phyloP scores from a whole-genome alignment of 2,888 invertebrate species.

The Platycheirus rosarum region DNA sequence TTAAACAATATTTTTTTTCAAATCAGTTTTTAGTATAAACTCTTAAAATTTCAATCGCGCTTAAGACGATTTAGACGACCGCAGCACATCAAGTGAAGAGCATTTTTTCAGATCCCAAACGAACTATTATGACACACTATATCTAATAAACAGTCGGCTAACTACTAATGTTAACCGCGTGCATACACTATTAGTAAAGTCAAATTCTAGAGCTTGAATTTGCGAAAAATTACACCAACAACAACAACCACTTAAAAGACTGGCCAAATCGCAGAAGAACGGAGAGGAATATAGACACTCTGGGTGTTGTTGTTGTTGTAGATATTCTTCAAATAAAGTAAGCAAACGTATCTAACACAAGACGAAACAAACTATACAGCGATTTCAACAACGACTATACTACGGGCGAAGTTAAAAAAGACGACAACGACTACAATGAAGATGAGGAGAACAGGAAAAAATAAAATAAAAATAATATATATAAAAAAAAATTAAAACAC shows the following conservation, averaged over 20 bases:
- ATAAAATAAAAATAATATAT: no score
- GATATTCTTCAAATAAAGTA: constrained; percentile 35
- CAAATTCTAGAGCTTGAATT: constrained; percentile 74
- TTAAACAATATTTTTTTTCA: background rate
- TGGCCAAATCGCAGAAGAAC: constrained; percentile 60
- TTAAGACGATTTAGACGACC: constrained; percentile 41
- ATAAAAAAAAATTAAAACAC: no score
- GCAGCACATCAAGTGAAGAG: constrained; percentile 43
- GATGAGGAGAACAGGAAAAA: constrained; percentile 53
- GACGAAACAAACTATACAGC: constrained; percentile 58
- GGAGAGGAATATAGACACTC: constrained; percentile 33
- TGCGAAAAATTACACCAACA: constrained; percentile 72
- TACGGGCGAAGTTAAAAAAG: constrained; percentile 65
- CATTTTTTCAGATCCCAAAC: constrained; percentile 55
- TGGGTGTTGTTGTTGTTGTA: constrained; percentile 2
- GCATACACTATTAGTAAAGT: constrained; percentile 77
- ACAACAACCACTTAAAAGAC: constrained; percentile 34
- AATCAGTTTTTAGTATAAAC: constrained; percentile 5
- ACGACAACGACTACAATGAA: constrained; percentile 71
- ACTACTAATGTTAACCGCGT: constrained; percentile 77
- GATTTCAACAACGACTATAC: constrained; percentile 38
- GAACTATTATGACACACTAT: constrained; percentile 76
- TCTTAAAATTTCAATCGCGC: constrained; percentile 37
- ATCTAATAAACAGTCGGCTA: constrained; percentile 77
- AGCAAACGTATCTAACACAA: constrained; percentile 64